Evolutionary conservation across 2,797 vertebrate genomes (phyloP), one percentile per base, ranked within the genome.

Genomic region (Girardinus metallicus): DNA sequence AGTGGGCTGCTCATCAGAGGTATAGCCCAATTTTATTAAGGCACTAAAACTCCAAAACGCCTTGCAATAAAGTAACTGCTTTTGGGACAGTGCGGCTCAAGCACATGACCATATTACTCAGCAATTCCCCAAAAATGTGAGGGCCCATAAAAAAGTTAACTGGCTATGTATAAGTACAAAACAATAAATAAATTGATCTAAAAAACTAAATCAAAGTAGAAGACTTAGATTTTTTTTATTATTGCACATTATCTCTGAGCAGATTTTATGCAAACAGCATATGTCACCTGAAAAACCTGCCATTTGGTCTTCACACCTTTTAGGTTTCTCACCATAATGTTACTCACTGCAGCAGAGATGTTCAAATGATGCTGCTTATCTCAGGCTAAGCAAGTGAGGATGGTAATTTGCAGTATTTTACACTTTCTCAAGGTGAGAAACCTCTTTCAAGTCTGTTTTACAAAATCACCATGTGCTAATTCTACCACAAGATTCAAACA

Each of bases 21-120:
- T 91, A 92, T 80, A 81, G 88, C 81, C 87, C 82, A 88, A 81
- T 93, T 93, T 94, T 92, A 92, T 91, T 81, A 85, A 88, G 80
- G 86, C 87, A 91, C 83, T 94, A 94, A 93, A 93, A 87, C 76
- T 83, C 60, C 77, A 77, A 84, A 93, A 90, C 86, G 90, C 88
- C 86, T 89, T 73, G 73, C 85, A 84, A 82, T 21, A 76, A 75
- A 91, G 80, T 90, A 88, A 89, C 70, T 74, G 85, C 86, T 85
- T 73, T 47, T 12, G 80, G 86, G 83, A 91, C 81, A 88, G 47
- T 87, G 91, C 76, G 85, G 74, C 80, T 75, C 70, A 73, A 78
- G 55, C 73, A 78, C 77, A 82, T 81, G 4, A 16, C 78, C 77
- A 74, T 87, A 60, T 87, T 86, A 83, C 73, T 46, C 49, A 87